A percentile compares a stretch with the other conserved stretches of the same genome.
Conservation (phyloP, 1,140 invertebrate genomes). For the Teleogryllus occipitalis region DNA sequence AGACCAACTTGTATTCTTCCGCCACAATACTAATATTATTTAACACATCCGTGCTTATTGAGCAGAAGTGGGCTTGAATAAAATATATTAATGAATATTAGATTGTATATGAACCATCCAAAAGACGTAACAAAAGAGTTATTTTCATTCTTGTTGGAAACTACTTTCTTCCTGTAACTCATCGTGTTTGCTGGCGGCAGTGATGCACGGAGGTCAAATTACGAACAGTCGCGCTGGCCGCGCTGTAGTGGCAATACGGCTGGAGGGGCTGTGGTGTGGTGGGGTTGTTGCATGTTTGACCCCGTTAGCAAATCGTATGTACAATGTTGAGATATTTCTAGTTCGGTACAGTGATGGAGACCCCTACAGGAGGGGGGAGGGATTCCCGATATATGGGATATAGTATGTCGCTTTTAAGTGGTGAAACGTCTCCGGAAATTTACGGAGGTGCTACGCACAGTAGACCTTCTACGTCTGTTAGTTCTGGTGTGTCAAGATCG, state of each 20-base stretch:
- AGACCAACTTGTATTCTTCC: slow-evolving; percentile 13
- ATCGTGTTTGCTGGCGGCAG: slow-evolving; percentile 18
- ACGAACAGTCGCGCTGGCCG: slow-evolving; percentile 30
- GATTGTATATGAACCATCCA: neutral
- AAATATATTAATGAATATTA: slow-evolving; percentile 7
- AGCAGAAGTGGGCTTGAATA: neutral
- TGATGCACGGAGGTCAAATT: slow-evolving; percentile 30
- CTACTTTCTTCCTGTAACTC: slow-evolving; percentile 23
- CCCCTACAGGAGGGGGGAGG: slow-evolving; percentile 63
- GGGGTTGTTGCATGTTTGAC: slow-evolving; percentile 20
- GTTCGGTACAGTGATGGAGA: slow-evolving; percentile 50
- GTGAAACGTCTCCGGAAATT: slow-evolving; percentile 63
- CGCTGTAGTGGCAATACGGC: slow-evolving; percentile 23
- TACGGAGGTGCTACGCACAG: slow-evolving; percentile 54
- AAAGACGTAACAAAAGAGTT: neutral
- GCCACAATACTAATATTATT: slow-evolving; percentile 14
- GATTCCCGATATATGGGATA: slow-evolving; percentile 78
- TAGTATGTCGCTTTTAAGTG: slow-evolving; percentile 67
- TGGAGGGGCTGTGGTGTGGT: slow-evolving; percentile 10
- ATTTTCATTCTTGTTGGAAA: slow-evolving; percentile 6
- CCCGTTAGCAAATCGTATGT: slow-evolving; percentile 16
- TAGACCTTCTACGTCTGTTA: slow-evolving; percentile 51
- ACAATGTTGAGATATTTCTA: slow-evolving; percentile 19
- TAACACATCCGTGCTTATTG: neutral
- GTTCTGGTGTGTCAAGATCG: slow-evolving; percentile 39